Evolutionary conservation across 2,888 invertebrate species (phyloP).

Genomic region (Nomada ruficornis): DNA sequence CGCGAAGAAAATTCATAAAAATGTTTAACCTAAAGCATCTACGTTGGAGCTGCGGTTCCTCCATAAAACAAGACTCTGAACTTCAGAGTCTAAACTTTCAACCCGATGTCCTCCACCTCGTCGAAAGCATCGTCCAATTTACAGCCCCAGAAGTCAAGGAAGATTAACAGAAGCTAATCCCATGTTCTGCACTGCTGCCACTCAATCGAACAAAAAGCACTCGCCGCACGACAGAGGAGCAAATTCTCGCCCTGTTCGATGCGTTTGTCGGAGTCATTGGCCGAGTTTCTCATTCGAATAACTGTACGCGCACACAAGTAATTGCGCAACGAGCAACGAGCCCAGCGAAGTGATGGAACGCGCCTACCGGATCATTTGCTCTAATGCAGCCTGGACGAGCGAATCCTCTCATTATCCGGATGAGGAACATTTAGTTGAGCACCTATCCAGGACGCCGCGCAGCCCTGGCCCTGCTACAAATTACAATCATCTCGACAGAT

Average conservation of each 20-base stretch:
- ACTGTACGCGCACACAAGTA: conserved; percentile 37
- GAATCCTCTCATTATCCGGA: conserved; percentile 70
- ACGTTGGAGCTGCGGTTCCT: no score
- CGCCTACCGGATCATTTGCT: conserved; percentile 67
- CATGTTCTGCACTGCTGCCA: no score
- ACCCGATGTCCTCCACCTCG: no score
- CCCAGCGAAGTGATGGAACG: conserved; percentile 42
- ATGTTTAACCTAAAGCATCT: no score
- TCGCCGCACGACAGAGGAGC: background rate
- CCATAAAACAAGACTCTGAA: no score
- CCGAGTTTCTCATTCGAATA: conserved; percentile 50
- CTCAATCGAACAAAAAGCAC: no score
- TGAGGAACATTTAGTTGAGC: conserved; percentile 66
- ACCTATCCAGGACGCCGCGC: conserved; percentile 44
- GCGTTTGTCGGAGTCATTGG: conserved; percentile 31
- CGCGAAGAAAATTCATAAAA: no score
- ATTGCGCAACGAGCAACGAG: conserved; percentile 8
- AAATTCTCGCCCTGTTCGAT: background rate
- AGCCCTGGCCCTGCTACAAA: conserved; percentile 59
- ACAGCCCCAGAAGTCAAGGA: background rate
- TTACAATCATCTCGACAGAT: conserved; percentile 66
- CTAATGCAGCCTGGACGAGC: conserved; percentile 60
- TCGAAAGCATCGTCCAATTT: background rate
- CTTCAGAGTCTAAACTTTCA: no score
- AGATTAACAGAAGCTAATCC: no score